These are phyloP conservation scores for Scrobipalpa atriplicella DNA, from an alignment of 2,888 invertebrate genomes.

Conservation along the genomic window DNA sequence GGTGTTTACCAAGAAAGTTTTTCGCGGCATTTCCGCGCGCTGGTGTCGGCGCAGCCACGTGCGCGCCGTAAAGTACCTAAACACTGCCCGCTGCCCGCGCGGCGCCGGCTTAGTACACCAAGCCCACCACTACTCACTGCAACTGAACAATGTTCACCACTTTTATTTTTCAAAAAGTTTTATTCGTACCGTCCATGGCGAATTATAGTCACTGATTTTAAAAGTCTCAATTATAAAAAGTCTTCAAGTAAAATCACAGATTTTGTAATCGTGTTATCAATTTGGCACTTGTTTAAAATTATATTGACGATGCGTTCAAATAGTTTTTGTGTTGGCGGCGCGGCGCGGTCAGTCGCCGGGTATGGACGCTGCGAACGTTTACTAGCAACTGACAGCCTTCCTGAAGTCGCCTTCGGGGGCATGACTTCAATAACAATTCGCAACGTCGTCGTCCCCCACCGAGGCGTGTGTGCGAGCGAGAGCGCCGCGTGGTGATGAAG, in stretches of 20 bases:
- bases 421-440: slow-evolving; percentile 84
- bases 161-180: slow-evolving; percentile 50
- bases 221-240: slow-evolving; percentile 51
- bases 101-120: slow-evolving; percentile 32
- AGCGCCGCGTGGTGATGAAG: slow-evolving; percentile 78
- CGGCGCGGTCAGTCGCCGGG: slow-evolving; percentile 68
- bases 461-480: slow-evolving; percentile 78
- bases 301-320: slow-evolving; percentile 47
- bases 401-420: slow-evolving; percentile 83
- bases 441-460: slow-evolving; percentile 83
- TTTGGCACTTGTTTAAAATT: slow-evolving; percentile 70
- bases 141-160: slow-evolving; percentile 32
- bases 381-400: slow-evolving; percentile 82
- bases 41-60: slow-evolving; percentile 72
- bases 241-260: slow-evolving; percentile 64
- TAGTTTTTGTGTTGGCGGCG: slow-evolving; percentile 53
- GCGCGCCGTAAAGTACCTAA: slow-evolving; percentile 75
- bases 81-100: slow-evolving; percentile 53
- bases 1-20: slow-evolving; percentile 76
- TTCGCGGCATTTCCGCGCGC: slow-evolving; percentile 77
- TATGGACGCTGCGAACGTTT: slow-evolving; percentile 79
- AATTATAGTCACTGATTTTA: slow-evolving; percentile 51
- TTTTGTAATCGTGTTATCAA: slow-evolving; percentile 48
- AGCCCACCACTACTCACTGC: slow-evolving; percentile 23
- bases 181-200: slow-evolving; percentile 44